Evolutionary conservation across 2,888 invertebrate genomes (phyloP).

Genomic region (Lamproptera curius): DNA sequence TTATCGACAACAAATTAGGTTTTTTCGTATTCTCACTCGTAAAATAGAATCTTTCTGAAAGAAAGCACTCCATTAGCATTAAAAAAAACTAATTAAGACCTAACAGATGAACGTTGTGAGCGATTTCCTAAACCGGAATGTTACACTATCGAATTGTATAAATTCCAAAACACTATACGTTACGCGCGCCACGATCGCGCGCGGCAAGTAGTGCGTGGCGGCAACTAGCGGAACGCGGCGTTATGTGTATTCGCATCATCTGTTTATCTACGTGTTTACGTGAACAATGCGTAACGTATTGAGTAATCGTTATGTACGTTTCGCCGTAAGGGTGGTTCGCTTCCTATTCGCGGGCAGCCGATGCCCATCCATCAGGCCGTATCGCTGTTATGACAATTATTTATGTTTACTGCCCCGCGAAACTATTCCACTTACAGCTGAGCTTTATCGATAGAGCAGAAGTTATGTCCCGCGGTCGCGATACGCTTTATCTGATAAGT

Average conservation of each 20-base stretch:
- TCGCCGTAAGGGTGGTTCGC: conserved; percentile 13
- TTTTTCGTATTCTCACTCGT: too few species aligned
- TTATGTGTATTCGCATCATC: conserved; percentile 41
- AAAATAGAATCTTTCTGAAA: conserved; percentile 1
- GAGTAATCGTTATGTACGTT: conserved; percentile 36
- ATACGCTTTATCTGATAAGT: conserved; percentile 75
- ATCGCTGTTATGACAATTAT: conserved; percentile 77
- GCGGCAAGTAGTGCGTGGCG: conserved; percentile 40
- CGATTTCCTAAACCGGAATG: conserved; percentile 14
- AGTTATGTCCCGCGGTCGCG: conserved; percentile 73
- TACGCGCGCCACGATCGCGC: conserved; percentile 38
- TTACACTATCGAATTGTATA: conserved; percentile 21
- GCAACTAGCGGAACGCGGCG: conserved; percentile 39
- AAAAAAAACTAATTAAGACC: too few species aligned
- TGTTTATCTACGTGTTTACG: conserved; percentile 34
- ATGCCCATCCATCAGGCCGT: conserved; percentile 67
- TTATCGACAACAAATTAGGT: neutral
- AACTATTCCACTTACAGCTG: conserved; percentile 76
- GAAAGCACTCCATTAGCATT: neutral
- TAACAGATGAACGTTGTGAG: conserved; percentile 11
- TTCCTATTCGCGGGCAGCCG: conserved; percentile 38
- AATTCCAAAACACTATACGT: conserved; percentile 26
- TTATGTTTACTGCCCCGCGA: conserved; percentile 69
- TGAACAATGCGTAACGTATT: conserved; percentile 36
- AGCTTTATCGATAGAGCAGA: conserved; percentile 75